These are phyloP conservation scores for Atherinomorus stipes DNA, from an alignment of 2,113 vertebrate species.

Conservation along the genomic window DNA sequence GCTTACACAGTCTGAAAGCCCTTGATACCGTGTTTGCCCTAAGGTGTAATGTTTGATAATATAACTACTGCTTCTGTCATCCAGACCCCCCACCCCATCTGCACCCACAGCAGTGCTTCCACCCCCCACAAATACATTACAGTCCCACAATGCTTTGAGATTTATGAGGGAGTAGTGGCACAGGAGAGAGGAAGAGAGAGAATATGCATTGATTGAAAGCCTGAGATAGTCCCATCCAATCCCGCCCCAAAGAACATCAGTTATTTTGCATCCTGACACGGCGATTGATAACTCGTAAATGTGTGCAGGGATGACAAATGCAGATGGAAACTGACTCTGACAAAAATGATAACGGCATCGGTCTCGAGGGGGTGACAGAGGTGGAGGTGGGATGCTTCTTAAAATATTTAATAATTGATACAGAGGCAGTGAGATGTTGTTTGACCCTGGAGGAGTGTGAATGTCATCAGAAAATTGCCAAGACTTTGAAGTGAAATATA, in stretches of 20 bases:
- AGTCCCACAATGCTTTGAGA: slow-evolving; percentile 91
- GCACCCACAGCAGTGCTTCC: slow-evolving; percentile 82
- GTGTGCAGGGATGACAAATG: slow-evolving; percentile 98
- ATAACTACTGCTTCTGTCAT: slow-evolving; percentile 97
- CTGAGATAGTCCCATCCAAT: slow-evolving; percentile 98
- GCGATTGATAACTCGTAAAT: slow-evolving; percentile 99
- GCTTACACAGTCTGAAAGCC: slow-evolving; percentile 90
- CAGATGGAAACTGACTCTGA: slow-evolving; percentile 98
- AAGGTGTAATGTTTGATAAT: slow-evolving; percentile 99
- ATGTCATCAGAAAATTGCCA: slow-evolving; percentile 98
- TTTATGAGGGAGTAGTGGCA: slow-evolving; percentile 96
- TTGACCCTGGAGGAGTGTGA: slow-evolving; percentile 99
- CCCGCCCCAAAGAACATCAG: slow-evolving; percentile 96
- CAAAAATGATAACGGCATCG: slow-evolving; percentile 99
- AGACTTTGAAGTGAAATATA: slow-evolving; percentile 95
- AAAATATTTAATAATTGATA: slow-evolving; percentile 99
- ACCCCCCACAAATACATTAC: slow-evolving; percentile 90
- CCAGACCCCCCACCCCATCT: slow-evolving; percentile 88
- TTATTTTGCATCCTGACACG: slow-evolving; percentile 99
- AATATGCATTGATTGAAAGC: slow-evolving; percentile 99
- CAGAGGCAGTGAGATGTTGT: slow-evolving; percentile 97
- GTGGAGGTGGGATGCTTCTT: slow-evolving; percentile 97
- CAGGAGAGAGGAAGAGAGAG: slow-evolving; percentile 85
- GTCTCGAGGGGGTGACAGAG: slow-evolving; percentile 85
- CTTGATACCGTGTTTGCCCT: slow-evolving; percentile 93